These are phyloP conservation scores for Cynoglossus semilaevis DNA, from an alignment of 2,113 vertebrate species.

Conservation along the genomic window DNA sequence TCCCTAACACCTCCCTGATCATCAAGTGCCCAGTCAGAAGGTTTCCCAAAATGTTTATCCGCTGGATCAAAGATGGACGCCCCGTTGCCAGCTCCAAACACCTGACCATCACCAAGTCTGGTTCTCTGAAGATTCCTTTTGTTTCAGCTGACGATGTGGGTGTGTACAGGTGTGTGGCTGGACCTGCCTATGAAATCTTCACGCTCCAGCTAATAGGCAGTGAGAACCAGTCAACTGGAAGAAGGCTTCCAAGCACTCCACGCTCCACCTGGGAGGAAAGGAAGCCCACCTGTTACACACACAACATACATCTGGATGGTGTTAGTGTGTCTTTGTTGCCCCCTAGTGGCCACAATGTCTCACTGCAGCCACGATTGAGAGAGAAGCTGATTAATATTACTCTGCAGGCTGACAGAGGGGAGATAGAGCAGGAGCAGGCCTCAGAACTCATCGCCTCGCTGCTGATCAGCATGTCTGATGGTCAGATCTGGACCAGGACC, in stretches of 20 bases:
- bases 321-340: conserved; percentile 44
- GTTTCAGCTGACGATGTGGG: conserved; percentile 78
- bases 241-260: not conserved
- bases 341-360: conserved; percentile 30
- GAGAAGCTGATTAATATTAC: conserved; percentile 84
- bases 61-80: conserved; percentile 86
- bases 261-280: conserved; percentile 6
- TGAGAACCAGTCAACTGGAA: conserved; percentile 75
- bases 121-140: conserved; percentile 83
- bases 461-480: conserved; percentile 72
- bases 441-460: conserved; percentile 82
- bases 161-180: conserved; percentile 82
- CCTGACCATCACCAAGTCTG: conserved; percentile 81
- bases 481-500: conserved; percentile 63
- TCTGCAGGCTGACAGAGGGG: conserved; percentile 77
- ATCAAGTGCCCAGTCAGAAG: conserved; percentile 85
- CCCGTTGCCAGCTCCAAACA: conserved; percentile 77
- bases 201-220: conserved; percentile 85
- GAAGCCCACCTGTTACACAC: conserved; percentile 18
- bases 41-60: conserved; percentile 83
- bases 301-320: rapidly evolving
- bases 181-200: conserved; percentile 75
- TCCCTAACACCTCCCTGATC: conserved; percentile 87
- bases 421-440: conserved; percentile 78
- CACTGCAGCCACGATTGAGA: conserved; percentile 63